phyloP scores from a whole-genome alignment of 2,797 vertebrate species.

The Sebastes alutus region DNA sequence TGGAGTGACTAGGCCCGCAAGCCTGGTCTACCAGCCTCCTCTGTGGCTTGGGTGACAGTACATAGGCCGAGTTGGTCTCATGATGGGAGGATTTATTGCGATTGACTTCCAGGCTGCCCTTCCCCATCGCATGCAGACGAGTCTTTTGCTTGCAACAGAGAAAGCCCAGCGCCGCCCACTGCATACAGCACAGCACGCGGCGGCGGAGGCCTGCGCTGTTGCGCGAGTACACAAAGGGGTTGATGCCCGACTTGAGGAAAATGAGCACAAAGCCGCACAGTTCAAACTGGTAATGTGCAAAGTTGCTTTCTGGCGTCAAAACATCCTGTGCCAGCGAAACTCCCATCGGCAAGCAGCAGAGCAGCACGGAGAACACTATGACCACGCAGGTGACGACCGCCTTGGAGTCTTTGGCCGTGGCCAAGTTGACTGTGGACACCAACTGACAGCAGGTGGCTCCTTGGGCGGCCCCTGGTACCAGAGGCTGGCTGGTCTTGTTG shows the following conservation, averaged over 20 bases:
- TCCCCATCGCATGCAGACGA: slow-evolving; percentile 91
- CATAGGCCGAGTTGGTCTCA: slow-evolving; percentile 95
- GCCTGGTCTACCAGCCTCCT: slow-evolving; percentile 93
- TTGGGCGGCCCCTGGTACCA: slow-evolving; percentile 75
- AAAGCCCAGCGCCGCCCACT: slow-evolving; percentile 84
- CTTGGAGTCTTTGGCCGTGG: slow-evolving; percentile 92
- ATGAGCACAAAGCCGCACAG: slow-evolving; percentile 94
- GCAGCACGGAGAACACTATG: slow-evolving; percentile 92
- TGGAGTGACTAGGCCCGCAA: slow-evolving; percentile 92
- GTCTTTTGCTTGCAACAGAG: slow-evolving; percentile 94
- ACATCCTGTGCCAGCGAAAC: slow-evolving; percentile 90
- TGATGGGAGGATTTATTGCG: slow-evolving; percentile 98
- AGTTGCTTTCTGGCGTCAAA: slow-evolving; percentile 84
- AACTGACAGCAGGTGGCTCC: slow-evolving; percentile 87
- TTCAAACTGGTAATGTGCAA: slow-evolving; percentile 94
- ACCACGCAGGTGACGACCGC: slow-evolving; percentile 92
- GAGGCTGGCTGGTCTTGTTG: slow-evolving; percentile 73
- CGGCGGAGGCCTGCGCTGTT: slow-evolving; percentile 94
- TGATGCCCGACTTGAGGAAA: slow-evolving; percentile 96
- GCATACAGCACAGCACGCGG: slow-evolving; percentile 90
- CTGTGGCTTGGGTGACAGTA: slow-evolving; percentile 93
- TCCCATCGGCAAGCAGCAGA: slow-evolving; percentile 95
- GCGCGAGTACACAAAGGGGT: slow-evolving; percentile 97
- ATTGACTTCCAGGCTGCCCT: slow-evolving; percentile 93
- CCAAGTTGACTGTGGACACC: slow-evolving; percentile 89